Evolutionary conservation across 2,888 invertebrate genomes (phyloP).

Genomic region (Drosophila koepferae): DNA sequence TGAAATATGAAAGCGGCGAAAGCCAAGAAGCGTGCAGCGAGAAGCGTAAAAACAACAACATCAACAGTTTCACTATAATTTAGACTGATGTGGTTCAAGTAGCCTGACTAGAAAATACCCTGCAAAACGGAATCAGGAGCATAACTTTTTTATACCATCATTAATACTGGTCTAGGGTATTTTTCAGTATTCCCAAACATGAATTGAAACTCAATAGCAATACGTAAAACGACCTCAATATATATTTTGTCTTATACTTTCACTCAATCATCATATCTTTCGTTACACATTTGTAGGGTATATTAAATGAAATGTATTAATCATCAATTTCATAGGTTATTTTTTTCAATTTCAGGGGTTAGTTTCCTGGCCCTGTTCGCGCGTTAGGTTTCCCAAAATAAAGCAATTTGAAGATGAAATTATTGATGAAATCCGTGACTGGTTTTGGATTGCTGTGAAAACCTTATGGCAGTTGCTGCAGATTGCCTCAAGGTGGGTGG

Average conservation of each 20-base stretch:
- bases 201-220: too few species aligned
- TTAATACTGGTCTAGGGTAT: too few species aligned
- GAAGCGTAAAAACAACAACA: conserved; percentile 8
- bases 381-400: conserved; percentile 28
- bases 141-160: too few species aligned
- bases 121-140: neutral
- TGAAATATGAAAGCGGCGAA: conserved; percentile 29
- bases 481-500: conserved; percentile 5
- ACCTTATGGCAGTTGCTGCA: conserved; percentile 7
- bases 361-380: conserved; percentile 22
- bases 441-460: conserved; percentile 42
- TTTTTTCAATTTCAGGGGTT: conserved; percentile 24
- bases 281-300: neutral
- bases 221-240: too few species aligned
- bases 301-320: conserved; percentile 65
- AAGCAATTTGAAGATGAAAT: conserved; percentile 48
- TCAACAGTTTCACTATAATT: conserved; percentile 12
- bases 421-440: conserved; percentile 42
- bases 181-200: too few species aligned
- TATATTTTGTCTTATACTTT: neutral
- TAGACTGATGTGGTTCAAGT: neutral
- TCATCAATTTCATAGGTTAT: conserved; percentile 49
- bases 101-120: neutral
- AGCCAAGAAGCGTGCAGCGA: conserved; percentile 18
- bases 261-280: neutral